These are phyloP conservation scores for Drosophila albomicans DNA, from an alignment of 1,140 invertebrate genomes.

Conservation along the genomic window DNA sequence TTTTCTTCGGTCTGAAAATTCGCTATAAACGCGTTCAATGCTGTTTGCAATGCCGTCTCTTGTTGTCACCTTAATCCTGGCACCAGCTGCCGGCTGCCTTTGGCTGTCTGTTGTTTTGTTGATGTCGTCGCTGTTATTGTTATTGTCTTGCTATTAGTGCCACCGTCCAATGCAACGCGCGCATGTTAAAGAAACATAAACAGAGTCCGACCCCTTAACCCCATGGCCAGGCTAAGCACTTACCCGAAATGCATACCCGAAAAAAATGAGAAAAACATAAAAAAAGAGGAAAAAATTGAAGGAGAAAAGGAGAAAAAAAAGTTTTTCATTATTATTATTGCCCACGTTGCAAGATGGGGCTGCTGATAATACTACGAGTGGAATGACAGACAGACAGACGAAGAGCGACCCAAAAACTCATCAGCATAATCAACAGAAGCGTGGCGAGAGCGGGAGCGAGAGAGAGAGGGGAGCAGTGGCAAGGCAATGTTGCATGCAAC, in stretches of 20 bases:
- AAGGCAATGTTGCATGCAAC: constrained; percentile 57
- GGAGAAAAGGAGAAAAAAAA: constrained; percentile 29
- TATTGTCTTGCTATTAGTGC: constrained; percentile 34
- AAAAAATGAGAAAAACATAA: constrained; percentile 28
- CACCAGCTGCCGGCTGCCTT: constrained; percentile 30
- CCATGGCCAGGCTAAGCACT: constrained; percentile 24
- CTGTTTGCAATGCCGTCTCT: not conserved
- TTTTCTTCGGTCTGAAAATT: not conserved
- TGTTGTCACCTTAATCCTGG: constrained; percentile 5
- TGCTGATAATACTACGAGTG: constrained; percentile 48
- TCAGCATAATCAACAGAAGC: constrained; percentile 56
- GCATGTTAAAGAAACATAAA: constrained; percentile 54
- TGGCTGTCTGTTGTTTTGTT: constrained; percentile 1
- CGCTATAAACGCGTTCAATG: constrained; percentile 7
- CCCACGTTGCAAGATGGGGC: constrained; percentile 54
- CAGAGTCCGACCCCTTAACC: constrained; percentile 34
- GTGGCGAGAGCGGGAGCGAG: not conserved
- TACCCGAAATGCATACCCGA: constrained; percentile 40
- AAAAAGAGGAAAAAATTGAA: constrained; percentile 7
- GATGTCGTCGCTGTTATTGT: constrained; percentile 14
- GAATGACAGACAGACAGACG: constrained; percentile 25
- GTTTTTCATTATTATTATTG: constrained; percentile 59
- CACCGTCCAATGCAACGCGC: constrained; percentile 34
- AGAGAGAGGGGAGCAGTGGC: too few species aligned
- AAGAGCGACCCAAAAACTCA: constrained; percentile 59